Base-by-base conservation (phyloP, 1,140 invertebrate genomes). In the Dinothrombium tinctorium region DNA sequence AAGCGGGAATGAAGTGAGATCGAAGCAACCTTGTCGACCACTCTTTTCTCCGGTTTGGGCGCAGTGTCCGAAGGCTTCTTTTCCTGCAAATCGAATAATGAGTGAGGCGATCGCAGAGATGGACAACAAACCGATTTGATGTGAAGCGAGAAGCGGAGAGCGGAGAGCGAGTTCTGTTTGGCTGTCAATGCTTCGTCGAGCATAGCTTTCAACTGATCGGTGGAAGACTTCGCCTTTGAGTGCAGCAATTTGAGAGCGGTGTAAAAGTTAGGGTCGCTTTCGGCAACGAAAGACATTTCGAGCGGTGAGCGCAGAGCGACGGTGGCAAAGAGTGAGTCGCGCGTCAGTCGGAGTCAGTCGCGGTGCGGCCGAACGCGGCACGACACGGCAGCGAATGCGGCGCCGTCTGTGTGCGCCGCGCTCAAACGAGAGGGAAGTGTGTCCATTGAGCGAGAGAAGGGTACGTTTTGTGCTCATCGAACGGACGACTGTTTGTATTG, bases 171-270 rank as follows among this genome's bases (percentile, higher is more conserved):
- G n/a, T n/a, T n/a, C n/a, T n/a, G n/a, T n/a, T n/a, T n/a, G n/a
- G n/a, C n/a, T n/a, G 33, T 22, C 17, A 36, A n/a, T 8, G 5
- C 12, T 36, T 36, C 20, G 4, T 36, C 33, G 2, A 36, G 33
- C 5, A 36, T 12, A 21, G 12, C 17, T 36, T 76, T 67, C 19
- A 84, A 53, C 47, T 81, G 76, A 41, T 77, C 72, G 0, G 71
- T 70, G 2, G 79, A 80, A 54, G 80, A 77, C 48, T 72, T 68
- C 41, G 69, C 66, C 42, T 69, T 70, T 0, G 79, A 83, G 57
- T 83, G 76, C 17, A 86, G 60, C 41, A 78, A 61, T 47, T 72
- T 68, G 17, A 83, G 53, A 32, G 74, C 74, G 51, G 76, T 69
- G 14, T 73, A 67, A 56, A 82, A 74, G 29, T 74, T 58, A 3